A percentile compares a stretch with the other conserved stretches of the same genome.
These are phyloP conservation scores for Dicycla oo DNA, from an alignment of 2,888 invertebrate species.

Conservation along the genomic window DNA sequence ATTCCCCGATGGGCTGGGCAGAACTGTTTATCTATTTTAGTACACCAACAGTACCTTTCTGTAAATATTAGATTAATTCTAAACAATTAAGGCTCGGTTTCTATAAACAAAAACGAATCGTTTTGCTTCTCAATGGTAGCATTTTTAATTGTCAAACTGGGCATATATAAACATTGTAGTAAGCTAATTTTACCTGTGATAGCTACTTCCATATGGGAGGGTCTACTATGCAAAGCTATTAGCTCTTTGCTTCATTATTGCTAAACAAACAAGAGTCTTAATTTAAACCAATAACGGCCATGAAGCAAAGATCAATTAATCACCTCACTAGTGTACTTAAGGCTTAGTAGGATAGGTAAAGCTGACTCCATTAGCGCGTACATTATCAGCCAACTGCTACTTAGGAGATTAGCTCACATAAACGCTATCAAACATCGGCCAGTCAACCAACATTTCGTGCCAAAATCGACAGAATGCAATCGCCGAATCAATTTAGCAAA, in stretches of 20 bases:
- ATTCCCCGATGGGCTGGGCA: not conserved
- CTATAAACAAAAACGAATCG: too few relatives aligned
- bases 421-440: conserved; percentile 39
- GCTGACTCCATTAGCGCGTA: conserved; percentile 20
- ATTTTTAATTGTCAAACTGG: too few relatives aligned
- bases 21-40: not conserved
- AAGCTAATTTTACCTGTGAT: too few relatives aligned
- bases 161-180: too few relatives aligned
- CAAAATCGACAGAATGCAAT: conserved; percentile 21
- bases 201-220: too few relatives aligned
- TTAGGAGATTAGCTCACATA: conserved; percentile 26
- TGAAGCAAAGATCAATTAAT: conserved; percentile 14
- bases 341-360: not conserved
- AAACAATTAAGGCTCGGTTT: not conserved
- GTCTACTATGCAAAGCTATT: too few relatives aligned
- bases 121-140: too few relatives aligned
- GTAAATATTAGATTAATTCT: conserved; percentile 2
- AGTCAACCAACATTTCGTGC: conserved; percentile 14
- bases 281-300: too few relatives aligned
- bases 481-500: conserved; percentile 12
- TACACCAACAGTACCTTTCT: not conserved
- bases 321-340: conserved; percentile 7
- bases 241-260: too few relatives aligned
- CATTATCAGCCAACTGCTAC: not conserved
- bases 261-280: not conserved